Conservation (phyloP, 2,797 vertebrate genomes). For the Bradypodion ventrale region DNA sequence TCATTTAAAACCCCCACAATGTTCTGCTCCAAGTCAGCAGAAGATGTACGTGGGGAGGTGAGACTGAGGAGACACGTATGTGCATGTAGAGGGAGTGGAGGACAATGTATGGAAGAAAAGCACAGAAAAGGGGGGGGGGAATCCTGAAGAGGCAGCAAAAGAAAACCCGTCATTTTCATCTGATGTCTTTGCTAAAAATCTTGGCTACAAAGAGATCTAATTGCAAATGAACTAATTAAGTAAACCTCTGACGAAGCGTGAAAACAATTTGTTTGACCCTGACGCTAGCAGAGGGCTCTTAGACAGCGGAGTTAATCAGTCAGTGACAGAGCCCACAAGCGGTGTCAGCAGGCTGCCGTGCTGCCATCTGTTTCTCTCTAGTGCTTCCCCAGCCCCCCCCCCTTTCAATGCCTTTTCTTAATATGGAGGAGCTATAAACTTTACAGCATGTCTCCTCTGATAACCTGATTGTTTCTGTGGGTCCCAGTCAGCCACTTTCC, state of each 20-base stretch:
- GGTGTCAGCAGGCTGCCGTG: constrained; percentile 65
- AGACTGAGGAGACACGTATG: constrained; percentile 11
- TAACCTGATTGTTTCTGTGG: neutral
- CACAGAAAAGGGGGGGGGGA: constrained; percentile 18
- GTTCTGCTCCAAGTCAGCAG: neutral
- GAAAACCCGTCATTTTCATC: constrained; percentile 75
- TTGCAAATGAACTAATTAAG: constrained; percentile 88
- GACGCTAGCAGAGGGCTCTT: constrained; percentile 78
- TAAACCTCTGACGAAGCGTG: constrained; percentile 89
- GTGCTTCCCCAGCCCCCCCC: neutral
- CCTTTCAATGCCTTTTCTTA: constrained; percentile 17
- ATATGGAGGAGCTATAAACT: constrained; percentile 23
- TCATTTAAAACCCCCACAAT: constrained; percentile 10
- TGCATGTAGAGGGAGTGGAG: constrained; percentile 27
- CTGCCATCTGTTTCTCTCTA: constrained; percentile 62
- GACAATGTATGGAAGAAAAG: constrained; percentile 42
- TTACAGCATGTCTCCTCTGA: constrained; percentile 34
- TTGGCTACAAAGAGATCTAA: constrained; percentile 85
- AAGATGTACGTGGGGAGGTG: constrained; percentile 30
- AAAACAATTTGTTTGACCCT: constrained; percentile 92
- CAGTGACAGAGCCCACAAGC: constrained; percentile 77
- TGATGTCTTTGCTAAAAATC: constrained; percentile 87
- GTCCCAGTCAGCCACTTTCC: constrained; percentile 1
- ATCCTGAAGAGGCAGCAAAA: constrained; percentile 42
- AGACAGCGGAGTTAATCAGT: constrained; percentile 83